Evolutionary conservation across 2,113 vertebrate species (phyloP).

Genomic region (Hoplias malabaricus): DNA sequence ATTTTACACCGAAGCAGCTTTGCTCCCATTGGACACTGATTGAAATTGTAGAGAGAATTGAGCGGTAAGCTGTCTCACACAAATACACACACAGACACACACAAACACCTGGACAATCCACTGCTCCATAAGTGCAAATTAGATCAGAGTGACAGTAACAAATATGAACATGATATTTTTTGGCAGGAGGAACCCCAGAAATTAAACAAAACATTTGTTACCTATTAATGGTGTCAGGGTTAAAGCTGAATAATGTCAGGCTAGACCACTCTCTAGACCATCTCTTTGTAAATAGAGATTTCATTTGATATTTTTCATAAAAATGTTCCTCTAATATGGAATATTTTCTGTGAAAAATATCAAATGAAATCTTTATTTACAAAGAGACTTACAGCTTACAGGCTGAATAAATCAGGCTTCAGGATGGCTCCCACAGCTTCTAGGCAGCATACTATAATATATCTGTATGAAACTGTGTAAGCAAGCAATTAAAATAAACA

Average conservation of each 20-base stretch:
- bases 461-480: no score
- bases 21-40: constrained; percentile 18
- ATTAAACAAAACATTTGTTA: background rate
- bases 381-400: no score
- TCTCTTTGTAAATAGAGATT: no score
- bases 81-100: background rate
- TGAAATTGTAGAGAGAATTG: constrained; percentile 20
- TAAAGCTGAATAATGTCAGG: background rate
- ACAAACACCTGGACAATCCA: background rate
- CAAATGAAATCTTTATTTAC: no score
- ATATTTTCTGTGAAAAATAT: no score
- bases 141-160: background rate
- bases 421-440: no score
- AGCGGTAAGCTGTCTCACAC: constrained; percentile 5
- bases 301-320: no score
- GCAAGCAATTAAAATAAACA: no score
- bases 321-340: no score
- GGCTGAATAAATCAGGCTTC: no score
- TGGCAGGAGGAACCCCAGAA: background rate
- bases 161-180: constrained; percentile 1
- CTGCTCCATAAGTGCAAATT: background rate
- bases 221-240: background rate
- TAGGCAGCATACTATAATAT: no score
- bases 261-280: background rate
- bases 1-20: constrained; percentile 32